Evolutionary conservation across 2,113 vertebrate species (phyloP), one percentile per base, ranked within the genome.

Genomic region (Empidonax alnorum): DNA sequence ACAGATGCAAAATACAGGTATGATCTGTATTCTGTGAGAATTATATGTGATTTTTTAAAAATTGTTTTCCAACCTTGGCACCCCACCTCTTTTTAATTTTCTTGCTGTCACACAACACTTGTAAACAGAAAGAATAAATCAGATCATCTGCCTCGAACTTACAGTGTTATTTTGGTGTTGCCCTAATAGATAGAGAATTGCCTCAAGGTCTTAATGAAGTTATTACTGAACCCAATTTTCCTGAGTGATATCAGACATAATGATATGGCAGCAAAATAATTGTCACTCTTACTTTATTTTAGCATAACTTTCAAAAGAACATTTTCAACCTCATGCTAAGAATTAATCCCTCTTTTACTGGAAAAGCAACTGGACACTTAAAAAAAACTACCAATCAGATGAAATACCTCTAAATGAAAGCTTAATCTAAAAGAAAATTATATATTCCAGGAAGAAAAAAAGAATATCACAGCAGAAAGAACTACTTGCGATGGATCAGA

Each of bases 41-140:
- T 18, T 30, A 42, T 13, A 69, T 7, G 5, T 12, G 12, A 53
- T 6, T n/a, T 31, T 81, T 84, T 66, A 30, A 52, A 76, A 33
- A 6, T 41, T 42, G 17, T 39, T 91, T 77, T 67, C 76, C 39
- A 85, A 1, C 4, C 33, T 42, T 74, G 30, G 9, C 10, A 77
- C 2, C 3, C 8, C 22, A 46, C 6, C 16, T 53, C 37, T 95
- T 92, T 88, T 96, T 59, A 80, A 93, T 93, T 93, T 96, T 88
- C 30, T 87, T 95, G 87, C 75, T 97, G 80, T 88, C 89, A 97
- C 87, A 93, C 18, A 95, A 86, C 19, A 58, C 58, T 91, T 88
- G 83, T 73, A 69, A 59, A 94, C 42, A 96, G 79, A 71, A 95
- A 95, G 76, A 92, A 94, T 75, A 97, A 96, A 91, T 91, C 91